These are phyloP conservation scores for Cepphus grylle DNA, from an alignment of 2,113 vertebrate genomes.

Conservation along the genomic window DNA sequence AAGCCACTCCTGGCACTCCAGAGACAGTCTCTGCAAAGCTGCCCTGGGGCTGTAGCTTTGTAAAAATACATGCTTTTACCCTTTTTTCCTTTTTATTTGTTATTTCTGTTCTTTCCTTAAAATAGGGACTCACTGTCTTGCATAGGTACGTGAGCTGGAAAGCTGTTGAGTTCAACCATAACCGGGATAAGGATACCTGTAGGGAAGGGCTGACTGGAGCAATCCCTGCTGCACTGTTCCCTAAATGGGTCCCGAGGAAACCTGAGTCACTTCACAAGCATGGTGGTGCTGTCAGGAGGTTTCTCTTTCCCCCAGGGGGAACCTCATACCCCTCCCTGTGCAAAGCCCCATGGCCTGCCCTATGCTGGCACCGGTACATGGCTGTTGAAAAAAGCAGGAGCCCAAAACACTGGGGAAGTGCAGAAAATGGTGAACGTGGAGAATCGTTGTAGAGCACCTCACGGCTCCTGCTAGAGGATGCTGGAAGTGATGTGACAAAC, in stretches of 20 bases:
- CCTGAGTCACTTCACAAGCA: background rate
- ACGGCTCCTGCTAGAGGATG: background rate
- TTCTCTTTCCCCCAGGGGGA: accelerated
- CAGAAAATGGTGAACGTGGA: background rate
- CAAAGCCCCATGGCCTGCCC: background rate
- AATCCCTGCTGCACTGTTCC: background rate
- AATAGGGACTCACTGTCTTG: background rate
- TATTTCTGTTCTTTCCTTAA: background rate
- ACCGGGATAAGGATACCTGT: background rate
- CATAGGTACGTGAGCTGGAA: accelerated
- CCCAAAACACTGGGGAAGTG: background rate
- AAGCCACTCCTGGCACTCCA: background rate
- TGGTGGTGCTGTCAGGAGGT: background rate
- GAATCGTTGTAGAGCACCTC: background rate
- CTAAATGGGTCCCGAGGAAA: background rate
- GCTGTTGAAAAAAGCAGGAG: background rate
- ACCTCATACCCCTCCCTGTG: background rate
- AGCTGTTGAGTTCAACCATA: background rate
- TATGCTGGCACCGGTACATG: accelerated
- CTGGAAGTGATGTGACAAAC: background rate
- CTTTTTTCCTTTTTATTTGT: background rate
- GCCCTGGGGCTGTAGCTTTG: background rate
- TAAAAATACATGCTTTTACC: background rate
- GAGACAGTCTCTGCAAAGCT: background rate
- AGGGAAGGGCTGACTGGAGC: background rate